These are phyloP conservation scores for Eilema caniola DNA, from an alignment of 2,888 invertebrate species.

Conservation along the genomic window DNA sequence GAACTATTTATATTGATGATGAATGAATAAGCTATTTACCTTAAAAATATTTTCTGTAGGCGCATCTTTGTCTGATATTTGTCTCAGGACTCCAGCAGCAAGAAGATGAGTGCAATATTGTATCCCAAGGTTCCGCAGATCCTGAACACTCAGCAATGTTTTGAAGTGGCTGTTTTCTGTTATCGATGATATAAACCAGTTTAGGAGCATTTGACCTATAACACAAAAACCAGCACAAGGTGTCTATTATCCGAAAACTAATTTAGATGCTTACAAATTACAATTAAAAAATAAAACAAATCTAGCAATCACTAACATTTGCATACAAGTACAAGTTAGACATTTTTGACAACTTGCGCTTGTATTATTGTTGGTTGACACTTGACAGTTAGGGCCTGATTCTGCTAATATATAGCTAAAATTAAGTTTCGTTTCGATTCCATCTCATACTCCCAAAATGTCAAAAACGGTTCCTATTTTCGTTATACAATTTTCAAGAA, in stretches of 20 bases:
- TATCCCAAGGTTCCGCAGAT: conserved; percentile 91
- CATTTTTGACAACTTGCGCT: neutral
- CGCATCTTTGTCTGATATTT: conserved; percentile 92
- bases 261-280: conserved; percentile 17
- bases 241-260: conserved; percentile 12
- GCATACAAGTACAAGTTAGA: conserved; percentile 1
- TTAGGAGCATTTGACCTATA: conserved; percentile 96
- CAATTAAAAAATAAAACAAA: conserved; percentile 38
- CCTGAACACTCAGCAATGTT: conserved; percentile 89
- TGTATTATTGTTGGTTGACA: too few relatives aligned
- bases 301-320: neutral
- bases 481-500: too few relatives aligned
- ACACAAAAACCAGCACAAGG: conserved; percentile 50
- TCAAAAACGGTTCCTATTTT: too few relatives aligned
- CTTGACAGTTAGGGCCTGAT: too few relatives aligned
- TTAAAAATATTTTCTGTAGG: conserved; percentile 90
- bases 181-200: conserved; percentile 94
- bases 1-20: neutral
- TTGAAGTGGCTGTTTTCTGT: conserved; percentile 90
- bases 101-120: conserved; percentile 96
- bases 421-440: too few relatives aligned
- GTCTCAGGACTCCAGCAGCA: conserved; percentile 94
- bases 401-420: too few relatives aligned
- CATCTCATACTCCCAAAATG: too few relatives aligned
- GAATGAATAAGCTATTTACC: conserved; percentile 73